A percentile compares a stretch with the other conserved stretches of the same genome.
Evolutionary conservation across 2,888 invertebrate genomes (phyloP).

Genomic region (Eupithecia pulchellata): DNA sequence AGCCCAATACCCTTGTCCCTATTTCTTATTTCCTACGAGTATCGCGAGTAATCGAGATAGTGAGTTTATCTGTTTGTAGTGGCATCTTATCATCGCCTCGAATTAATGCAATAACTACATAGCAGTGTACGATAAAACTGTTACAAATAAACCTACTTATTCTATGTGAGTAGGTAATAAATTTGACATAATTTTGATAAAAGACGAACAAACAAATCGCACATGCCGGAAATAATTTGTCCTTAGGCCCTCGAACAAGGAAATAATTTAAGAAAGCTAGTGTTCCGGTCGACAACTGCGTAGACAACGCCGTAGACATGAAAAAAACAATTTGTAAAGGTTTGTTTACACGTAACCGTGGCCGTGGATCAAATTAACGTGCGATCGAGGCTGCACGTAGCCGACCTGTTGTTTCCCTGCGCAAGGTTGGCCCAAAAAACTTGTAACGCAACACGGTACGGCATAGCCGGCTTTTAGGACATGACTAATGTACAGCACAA

Average conservation of each 20-base stretch:
- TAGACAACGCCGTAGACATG: conserved; percentile 50
- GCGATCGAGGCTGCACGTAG: conserved; percentile 77
- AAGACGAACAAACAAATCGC: conserved; percentile 32
- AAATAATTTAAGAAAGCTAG: conserved; percentile 39
- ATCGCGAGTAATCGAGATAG: conserved; percentile 76
- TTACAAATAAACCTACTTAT: conserved; percentile 49
- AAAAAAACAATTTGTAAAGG: conserved; percentile 61
- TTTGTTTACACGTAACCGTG: conserved; percentile 64
- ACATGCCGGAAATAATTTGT: conserved; percentile 37
- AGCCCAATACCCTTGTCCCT: conserved; percentile 79
- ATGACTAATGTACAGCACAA: conserved; percentile 74
- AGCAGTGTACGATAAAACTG: conserved; percentile 59
- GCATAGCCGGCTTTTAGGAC: conserved; percentile 64
- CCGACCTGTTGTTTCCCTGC: conserved; percentile 61
- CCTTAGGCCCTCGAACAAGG: conserved; percentile 26
- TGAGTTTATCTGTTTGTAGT: conserved; percentile 66
- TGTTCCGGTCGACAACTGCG: conserved; percentile 41
- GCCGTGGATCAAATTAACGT: conserved; percentile 75
- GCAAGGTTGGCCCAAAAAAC: conserved; percentile 73
- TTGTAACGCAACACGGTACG: conserved; percentile 62
- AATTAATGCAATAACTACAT: conserved; percentile 68
- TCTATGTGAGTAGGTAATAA: conserved; percentile 50
- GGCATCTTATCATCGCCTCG: conserved; percentile 73
- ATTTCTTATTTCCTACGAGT: conserved; percentile 80
- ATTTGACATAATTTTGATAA: conserved; percentile 59